Evolutionary conservation across 2,888 invertebrate species (phyloP).

Genomic region (Conops quadrifasciatus): DNA sequence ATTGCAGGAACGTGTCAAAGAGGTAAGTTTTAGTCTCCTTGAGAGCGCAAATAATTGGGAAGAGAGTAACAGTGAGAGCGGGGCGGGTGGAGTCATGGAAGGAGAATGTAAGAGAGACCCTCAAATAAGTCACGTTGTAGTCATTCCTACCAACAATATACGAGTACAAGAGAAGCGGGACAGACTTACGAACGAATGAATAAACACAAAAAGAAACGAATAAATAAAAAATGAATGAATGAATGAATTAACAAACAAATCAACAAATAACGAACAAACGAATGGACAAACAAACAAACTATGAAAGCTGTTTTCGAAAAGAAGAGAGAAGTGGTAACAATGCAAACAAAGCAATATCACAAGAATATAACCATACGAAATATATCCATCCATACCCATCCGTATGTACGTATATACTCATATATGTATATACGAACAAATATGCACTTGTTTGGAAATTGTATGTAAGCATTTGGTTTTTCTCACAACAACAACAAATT

Average conservation of each 20-base stretch:
- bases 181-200: background rate
- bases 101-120: background rate
- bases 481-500: too few species aligned
- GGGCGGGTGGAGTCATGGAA: background rate
- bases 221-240: background rate
- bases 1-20: constrained; percentile 39
- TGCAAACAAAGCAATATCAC: background rate
- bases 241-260: background rate
- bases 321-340: background rate
- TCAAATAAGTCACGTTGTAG: too few species aligned
- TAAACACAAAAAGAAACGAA: background rate
- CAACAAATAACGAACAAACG: background rate
- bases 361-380: constrained; percentile 8
- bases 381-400: constrained; percentile 9
- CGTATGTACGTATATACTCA: background rate
- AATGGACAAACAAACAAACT: background rate
- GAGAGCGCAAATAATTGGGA: too few species aligned
- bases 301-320: background rate
- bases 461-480: too few species aligned
- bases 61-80: background rate
- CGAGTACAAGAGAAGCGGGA: background rate
- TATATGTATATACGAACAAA: too few species aligned
- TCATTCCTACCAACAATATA: too few species aligned
- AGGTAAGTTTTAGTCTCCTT: constrained; percentile 30
- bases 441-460: too few species aligned